Evolutionary conservation across 1,140 invertebrate genomes (phyloP).

Genomic region (Sipha flava): DNA sequence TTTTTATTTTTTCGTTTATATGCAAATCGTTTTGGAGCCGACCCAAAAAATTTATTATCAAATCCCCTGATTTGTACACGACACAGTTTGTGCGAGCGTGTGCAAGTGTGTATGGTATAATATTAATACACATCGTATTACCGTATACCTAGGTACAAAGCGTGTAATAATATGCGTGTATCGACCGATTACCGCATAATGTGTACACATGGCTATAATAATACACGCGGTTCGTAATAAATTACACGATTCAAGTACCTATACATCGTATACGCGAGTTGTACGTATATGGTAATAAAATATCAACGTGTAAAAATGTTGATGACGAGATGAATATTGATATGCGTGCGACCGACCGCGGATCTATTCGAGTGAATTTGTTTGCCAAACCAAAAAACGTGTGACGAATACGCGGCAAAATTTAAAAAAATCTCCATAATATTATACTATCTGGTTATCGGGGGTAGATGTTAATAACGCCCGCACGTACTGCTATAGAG

Average conservation of each 20-base stretch:
- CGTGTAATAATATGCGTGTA: neutral
- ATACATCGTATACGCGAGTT: neutral
- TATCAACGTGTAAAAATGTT: too few species aligned
- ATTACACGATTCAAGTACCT: neutral
- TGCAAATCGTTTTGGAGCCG: slow-evolving; percentile 1
- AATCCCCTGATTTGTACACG: neutral
- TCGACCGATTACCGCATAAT: neutral
- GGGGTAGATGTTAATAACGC: too few species aligned
- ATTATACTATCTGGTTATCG: too few species aligned
- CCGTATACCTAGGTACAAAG: neutral
- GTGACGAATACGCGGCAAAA: too few species aligned
- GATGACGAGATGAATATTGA: neutral
- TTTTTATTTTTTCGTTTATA: neutral
- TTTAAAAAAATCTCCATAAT: too few species aligned
- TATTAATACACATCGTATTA: neutral
- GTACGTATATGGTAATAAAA: neutral
- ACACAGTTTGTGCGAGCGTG: neutral
- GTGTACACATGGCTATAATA: neutral
- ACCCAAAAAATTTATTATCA: neutral
- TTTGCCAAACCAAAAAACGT: too few species aligned
- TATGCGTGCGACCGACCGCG: neutral
- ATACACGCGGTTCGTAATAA: neutral
- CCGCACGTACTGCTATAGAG: too few species aligned
- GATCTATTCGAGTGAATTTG: too few species aligned
- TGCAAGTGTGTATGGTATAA: neutral